Conservation (phyloP, 2,797 vertebrate species). For the Manis pentadactyla region DNA sequence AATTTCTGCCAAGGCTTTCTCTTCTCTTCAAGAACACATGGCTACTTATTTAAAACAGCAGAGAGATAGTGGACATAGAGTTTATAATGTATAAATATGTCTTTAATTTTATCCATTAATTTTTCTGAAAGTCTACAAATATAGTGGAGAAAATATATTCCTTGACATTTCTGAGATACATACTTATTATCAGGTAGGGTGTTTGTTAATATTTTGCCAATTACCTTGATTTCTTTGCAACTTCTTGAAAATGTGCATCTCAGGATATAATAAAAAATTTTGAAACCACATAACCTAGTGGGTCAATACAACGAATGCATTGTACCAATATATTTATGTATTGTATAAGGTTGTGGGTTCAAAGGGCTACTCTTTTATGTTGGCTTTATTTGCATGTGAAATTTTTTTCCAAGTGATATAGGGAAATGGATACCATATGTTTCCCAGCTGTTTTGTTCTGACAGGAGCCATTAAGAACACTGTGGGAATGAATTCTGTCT, state of each 20-base stretch:
- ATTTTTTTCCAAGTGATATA: constrained; percentile 92
- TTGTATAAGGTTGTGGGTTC: constrained; percentile 88
- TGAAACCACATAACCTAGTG: constrained; percentile 80
- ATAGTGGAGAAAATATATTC: background rate
- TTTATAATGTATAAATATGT: constrained; percentile 17
- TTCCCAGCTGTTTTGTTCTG: constrained; percentile 90
- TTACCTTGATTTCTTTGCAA: constrained; percentile 80
- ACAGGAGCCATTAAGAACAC: constrained; percentile 88
- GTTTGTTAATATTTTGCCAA: constrained; percentile 61
- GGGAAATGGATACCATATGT: constrained; percentile 92
- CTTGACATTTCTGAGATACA: constrained; percentile 25
- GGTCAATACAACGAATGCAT: constrained; percentile 85
- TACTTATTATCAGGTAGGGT: background rate
- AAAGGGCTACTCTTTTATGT: constrained; percentile 90
- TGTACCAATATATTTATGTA: constrained; percentile 88
- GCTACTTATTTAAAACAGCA: constrained; percentile 51
- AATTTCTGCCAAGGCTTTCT: constrained; percentile 57
- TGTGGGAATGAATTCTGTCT: constrained; percentile 90
- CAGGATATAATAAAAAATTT: constrained; percentile 80
- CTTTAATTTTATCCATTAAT: constrained; percentile 45
- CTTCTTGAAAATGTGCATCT: constrained; percentile 75
- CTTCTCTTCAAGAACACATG: constrained; percentile 61
- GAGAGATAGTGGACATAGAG: constrained; percentile 13
- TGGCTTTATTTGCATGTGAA: constrained; percentile 92
- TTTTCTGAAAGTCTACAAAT: constrained; percentile 44